Evolutionary conservation across 2,888 invertebrate genomes (phyloP).

Genomic region (Gonocerus acuteangulatus): DNA sequence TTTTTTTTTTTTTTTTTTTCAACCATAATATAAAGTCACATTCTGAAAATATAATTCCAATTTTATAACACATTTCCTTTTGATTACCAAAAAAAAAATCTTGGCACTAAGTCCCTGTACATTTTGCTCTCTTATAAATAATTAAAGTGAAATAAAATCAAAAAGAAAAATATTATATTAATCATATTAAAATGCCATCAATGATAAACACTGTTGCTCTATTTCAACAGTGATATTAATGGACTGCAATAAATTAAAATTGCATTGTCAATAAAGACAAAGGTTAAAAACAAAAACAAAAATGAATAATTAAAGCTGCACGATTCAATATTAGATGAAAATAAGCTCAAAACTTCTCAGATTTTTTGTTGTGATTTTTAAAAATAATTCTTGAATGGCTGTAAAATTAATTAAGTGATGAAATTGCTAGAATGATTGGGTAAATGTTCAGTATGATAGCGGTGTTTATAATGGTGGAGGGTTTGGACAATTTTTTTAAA

Average conservation of each 20-base stretch:
- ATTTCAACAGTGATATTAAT: constrained; percentile 25
- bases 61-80: background rate
- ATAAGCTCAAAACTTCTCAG: background rate
- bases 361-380: no score
- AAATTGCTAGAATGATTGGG: no score
- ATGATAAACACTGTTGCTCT: constrained; percentile 27
- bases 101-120: constrained; percentile 25
- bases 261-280: constrained; percentile 2
- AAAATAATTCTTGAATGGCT: no score
- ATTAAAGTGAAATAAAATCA: background rate
- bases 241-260: constrained; percentile 20
- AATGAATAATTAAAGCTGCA: background rate
- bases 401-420: no score
- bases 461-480: no score
- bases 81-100: constrained; percentile 1
- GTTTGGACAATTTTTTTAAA: no score
- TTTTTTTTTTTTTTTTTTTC: background rate
- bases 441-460: no score
- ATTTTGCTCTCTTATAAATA: constrained; percentile 2
- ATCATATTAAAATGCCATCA: constrained; percentile 4
- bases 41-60: background rate
- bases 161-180: background rate
- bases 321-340: no score
- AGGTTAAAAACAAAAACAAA: background rate
- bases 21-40: background rate